phyloP scores from a whole-genome alignment of 2,888 invertebrate genomes.

The Linnaemya tessellans region DNA sequence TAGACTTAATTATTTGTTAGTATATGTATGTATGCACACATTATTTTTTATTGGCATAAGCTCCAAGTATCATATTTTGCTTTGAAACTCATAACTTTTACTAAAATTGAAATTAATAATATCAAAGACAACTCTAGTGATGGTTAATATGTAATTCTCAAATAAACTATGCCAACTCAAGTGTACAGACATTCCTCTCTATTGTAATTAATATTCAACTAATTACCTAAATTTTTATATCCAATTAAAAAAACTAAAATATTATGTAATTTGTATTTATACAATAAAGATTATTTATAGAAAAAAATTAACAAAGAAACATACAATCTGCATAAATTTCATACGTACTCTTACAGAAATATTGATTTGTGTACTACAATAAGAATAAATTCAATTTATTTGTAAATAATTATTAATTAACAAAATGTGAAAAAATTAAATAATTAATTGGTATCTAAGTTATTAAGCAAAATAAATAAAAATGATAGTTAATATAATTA shows the following conservation, averaged over 20 bases:
- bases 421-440: constrained; percentile 29
- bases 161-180: no score
- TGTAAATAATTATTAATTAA: constrained; percentile 60
- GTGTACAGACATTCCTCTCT: constrained; percentile 12
- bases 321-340: constrained; percentile 51
- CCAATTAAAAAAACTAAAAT: background rate
- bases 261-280: constrained; percentile 40
- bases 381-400: constrained; percentile 68
- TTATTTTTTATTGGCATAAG: background rate
- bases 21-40: background rate
- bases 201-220: constrained; percentile 45
- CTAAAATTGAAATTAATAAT: constrained; percentile 4
- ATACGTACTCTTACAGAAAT: constrained; percentile 58
- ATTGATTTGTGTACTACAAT: constrained; percentile 53
- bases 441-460: constrained; percentile 73
- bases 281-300: constrained; percentile 22
- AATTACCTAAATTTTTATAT: constrained; percentile 16
- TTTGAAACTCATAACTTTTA: constrained; percentile 8
- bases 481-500: constrained; percentile 77
- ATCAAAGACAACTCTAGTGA: background rate
- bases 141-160: background rate
- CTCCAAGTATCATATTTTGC: background rate
- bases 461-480: constrained; percentile 71
- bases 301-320: constrained; percentile 17
- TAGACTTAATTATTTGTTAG: constrained; percentile 25